These are phyloP conservation scores for Bettongia penicillata DNA, from an alignment of 2,113 vertebrate species.

Conservation along the genomic window DNA sequence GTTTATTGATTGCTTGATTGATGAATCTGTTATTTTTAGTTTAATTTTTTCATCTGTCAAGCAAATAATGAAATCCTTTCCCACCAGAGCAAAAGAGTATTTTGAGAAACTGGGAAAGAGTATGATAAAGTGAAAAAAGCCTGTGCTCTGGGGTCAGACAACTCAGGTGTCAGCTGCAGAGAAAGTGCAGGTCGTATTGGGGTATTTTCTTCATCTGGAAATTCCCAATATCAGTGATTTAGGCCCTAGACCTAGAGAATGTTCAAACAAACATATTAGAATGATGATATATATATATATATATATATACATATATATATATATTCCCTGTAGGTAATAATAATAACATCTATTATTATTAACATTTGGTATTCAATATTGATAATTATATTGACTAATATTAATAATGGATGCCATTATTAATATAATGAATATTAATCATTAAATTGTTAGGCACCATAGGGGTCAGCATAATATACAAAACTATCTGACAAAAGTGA, in stretches of 20 bases:
- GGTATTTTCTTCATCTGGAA: neutral
- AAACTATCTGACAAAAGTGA: neutral
- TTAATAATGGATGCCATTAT: neutral
- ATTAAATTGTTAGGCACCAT: neutral
- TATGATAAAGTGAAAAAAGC: neutral
- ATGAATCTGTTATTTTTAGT: neutral
- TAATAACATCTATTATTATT: neutral
- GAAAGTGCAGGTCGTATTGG: neutral
- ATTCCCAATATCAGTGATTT: neutral
- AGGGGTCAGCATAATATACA: neutral
- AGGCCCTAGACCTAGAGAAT: neutral
- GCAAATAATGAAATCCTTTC: neutral
- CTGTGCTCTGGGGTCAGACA: neutral
- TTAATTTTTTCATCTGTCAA: neutral
- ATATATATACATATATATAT: too few species aligned
- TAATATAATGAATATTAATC: neutral
- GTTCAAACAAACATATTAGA: neutral
- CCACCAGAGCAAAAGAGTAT: neutral
- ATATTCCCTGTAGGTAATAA: neutral
- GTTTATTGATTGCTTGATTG: too few species aligned
- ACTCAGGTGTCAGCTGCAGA: neutral
- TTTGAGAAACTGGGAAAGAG: neutral
- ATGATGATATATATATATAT: neutral
- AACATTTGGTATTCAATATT: neutral
- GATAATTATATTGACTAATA: neutral